These are phyloP conservation scores for Aspidiotus destructor DNA, from an alignment of 2,888 invertebrate genomes.

Conservation along the genomic window DNA sequence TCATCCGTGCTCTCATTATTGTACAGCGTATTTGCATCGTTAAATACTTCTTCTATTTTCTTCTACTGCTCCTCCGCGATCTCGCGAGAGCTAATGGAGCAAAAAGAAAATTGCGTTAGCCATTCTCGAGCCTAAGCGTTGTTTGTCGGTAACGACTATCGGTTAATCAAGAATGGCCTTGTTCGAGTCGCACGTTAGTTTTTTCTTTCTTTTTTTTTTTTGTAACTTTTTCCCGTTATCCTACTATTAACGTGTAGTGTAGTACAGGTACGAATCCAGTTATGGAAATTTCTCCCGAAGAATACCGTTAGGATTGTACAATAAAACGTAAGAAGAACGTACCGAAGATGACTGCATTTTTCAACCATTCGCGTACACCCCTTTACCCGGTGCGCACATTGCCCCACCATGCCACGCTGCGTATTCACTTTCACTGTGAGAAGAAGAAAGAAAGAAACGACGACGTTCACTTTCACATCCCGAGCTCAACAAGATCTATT, in stretches of 20 bases:
- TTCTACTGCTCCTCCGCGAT: too few relatives aligned
- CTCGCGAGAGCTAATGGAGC: not conserved
- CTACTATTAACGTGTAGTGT: constrained; percentile 3
- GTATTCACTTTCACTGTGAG: constrained; percentile 27
- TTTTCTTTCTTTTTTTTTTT: constrained; percentile 4
- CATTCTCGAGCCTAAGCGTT: not conserved
- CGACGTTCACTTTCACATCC: constrained; percentile 32
- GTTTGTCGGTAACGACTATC: not conserved
- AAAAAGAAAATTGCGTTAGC: constrained; percentile 1
- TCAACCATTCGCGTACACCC: constrained; percentile 25
- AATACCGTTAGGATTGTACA: constrained; percentile 32
- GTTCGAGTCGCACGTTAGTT: constrained; percentile 18
- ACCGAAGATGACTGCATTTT: constrained; percentile 31
- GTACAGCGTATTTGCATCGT: too few relatives aligned
- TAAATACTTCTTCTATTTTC: too few relatives aligned
- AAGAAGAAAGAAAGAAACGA: not conserved
- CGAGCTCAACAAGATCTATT: constrained; percentile 22
- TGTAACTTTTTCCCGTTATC: constrained; percentile 30
- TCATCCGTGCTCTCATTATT: too few relatives aligned
- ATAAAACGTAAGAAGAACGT: constrained; percentile 21
- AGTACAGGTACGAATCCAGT: constrained; percentile 26
- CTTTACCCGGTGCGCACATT: constrained; percentile 7
- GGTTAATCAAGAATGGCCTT: constrained; percentile 17
- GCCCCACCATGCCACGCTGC: constrained; percentile 9
- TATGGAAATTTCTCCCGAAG: constrained; percentile 30